Base-by-base conservation (phyloP, 1,140 invertebrate species). In the Drosophila lacertosa region DNA sequence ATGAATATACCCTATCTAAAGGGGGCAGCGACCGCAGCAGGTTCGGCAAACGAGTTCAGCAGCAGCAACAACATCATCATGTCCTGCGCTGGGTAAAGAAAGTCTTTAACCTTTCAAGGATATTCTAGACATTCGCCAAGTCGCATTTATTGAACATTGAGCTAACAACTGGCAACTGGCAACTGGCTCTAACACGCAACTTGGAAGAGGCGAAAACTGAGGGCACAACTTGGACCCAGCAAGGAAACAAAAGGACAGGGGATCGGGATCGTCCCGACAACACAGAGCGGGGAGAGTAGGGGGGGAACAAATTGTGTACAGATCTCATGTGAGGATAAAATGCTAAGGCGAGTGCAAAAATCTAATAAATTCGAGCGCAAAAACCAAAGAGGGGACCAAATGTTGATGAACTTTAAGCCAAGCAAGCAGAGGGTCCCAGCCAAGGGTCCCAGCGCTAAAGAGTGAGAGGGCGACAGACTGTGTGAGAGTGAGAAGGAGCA, bases 21-120 rank as follows among this genome's bases (percentile, higher is more conserved):
- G 57, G 81, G 81, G 81, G 81, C 81, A 86, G 81, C 81, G 81
- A 88, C 81, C 81, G 81, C 82, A 81, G 73, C 66, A 69, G 77
- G 77, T 77, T 76, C 62, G 63, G 59, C 45, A 74, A 86, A 80
- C 80, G 81, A 84, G 81, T 84, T 84, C 76, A 86, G 64, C 81
- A 24, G 53, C 59, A 15, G 55, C 20, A 35, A 33, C 58, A 45
- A 58, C 48, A 18, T 62, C 54, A 24, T 50, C 26, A 26, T 70
- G 79, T 83, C 83, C 78, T 89, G 83, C 75, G 59, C 64, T 79
- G 75, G 73, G 63, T 64, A 86, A 74, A 86, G 84, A 86, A 74
- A 86, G 84, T 89, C 84, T 89, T 89, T 89, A 89, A 89, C 84
- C 84, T 89, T 89, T 89, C 84, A 89, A 89, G 84, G 84, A 89